phyloP scores from a whole-genome alignment of 2,888 invertebrate genomes.

The Sturmia bella region DNA sequence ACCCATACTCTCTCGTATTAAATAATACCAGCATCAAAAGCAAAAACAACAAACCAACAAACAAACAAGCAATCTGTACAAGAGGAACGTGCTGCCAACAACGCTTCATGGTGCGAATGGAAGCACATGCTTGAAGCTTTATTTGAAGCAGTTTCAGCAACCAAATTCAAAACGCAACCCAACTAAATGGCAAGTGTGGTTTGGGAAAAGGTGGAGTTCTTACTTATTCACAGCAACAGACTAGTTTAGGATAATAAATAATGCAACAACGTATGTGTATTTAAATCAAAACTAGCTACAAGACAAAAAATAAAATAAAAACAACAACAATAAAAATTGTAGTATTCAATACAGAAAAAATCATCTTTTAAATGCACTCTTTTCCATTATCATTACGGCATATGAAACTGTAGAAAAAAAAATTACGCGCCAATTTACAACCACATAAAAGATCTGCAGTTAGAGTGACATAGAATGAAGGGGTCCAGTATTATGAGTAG shows the following conservation, averaged over 20 bases:
- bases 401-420: constrained; percentile 37
- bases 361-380: constrained; percentile 42
- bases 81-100: constrained; percentile 68
- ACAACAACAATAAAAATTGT: constrained; percentile 7
- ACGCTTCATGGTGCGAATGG: constrained; percentile 66
- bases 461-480: not conserved
- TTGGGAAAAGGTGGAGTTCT: constrained; percentile 60
- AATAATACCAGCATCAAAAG: constrained; percentile 20
- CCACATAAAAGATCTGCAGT: constrained; percentile 1
- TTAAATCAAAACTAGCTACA: constrained; percentile 42
- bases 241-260: constrained; percentile 64
- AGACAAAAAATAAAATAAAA: no score
- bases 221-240: constrained; percentile 50
- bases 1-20: constrained; percentile 3
- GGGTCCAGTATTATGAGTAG: constrained; percentile 2
- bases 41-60: no score
- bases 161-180: constrained; percentile 9
- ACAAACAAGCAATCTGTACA: constrained; percentile 52
- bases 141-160: constrained; percentile 3
- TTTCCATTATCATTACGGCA: constrained; percentile 30
- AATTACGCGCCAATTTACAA: constrained; percentile 65
- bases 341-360: constrained; percentile 13
- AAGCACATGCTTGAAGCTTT: constrained; percentile 56
- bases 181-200: constrained; percentile 63
- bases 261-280: constrained; percentile 46